Base-by-base conservation (phyloP, 2,888 invertebrate genomes). In the Clunio marinus region DNA sequence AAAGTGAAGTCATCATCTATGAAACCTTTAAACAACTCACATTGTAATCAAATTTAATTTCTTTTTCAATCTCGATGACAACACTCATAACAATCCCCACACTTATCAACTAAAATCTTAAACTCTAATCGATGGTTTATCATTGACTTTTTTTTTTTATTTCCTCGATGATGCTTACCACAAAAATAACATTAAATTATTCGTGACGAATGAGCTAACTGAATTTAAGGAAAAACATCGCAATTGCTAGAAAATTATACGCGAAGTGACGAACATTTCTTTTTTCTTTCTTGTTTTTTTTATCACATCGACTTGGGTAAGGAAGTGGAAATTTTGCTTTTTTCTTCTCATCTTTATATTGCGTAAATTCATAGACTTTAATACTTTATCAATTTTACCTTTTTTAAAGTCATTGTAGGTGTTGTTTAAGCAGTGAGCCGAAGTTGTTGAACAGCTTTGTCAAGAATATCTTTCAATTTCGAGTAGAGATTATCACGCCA, bases 401-500 rank as follows among this genome's bases (percentile, higher is more conserved):
- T 22, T 24, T 41, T 51, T 51, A 41, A 41, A 41, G 41, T 41
- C 51, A 3, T 17, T 22, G 41, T 20, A 51, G n/a, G 20, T 17
- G n/a, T 27, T 32, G 8, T n/a, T 46, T 65, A 65, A 65, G 24
- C 24, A 15, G 55, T 32, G 13, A 66, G 55, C 20, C 66, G 24
- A 13, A 68, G 35, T 25, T 68, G 58, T 8, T 7, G 7, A 25
- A 68, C 27, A 7, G 58, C 57, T 27, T 58, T 55, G 2, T 68
- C 68, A 22, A 68, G 55, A 13, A 10, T 41, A 10, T 13, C 13
- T 7, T 68, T 68, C 4, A 68, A 41, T 27, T 68, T 27, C 13
- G 10, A 8, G 27, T 68, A 68, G 10, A 58, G 27, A 41, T 58
- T 8, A 20, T 58, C 25, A 8, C 78, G 75, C 79, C 79, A 79